These are phyloP conservation scores for Drosophila setifemur DNA, from an alignment of 1,140 invertebrate genomes.

Conservation along the genomic window DNA sequence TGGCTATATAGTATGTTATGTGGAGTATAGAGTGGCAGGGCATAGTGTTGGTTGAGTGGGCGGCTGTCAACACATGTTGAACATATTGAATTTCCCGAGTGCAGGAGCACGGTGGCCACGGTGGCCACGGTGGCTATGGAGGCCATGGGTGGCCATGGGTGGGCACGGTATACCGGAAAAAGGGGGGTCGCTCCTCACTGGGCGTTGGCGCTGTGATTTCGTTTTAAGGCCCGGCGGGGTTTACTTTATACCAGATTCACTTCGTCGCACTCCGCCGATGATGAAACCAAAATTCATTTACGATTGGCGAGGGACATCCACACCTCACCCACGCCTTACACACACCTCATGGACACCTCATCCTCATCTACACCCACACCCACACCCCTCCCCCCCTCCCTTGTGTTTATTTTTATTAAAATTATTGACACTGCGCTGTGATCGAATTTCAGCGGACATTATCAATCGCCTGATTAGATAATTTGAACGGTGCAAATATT, in stretches of 20 bases:
- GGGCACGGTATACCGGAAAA: not conserved
- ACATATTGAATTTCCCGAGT: conserved; percentile 64
- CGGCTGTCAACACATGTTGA: conserved; percentile 56
- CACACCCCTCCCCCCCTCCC: too few species aligned
- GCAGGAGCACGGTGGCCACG: not conserved
- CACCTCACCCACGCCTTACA: too few species aligned
- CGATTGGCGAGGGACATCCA: too few species aligned
- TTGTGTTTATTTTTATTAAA: too few species aligned
- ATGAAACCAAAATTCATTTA: too few species aligned
- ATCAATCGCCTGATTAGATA: too few species aligned
- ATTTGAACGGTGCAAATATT: too few species aligned
- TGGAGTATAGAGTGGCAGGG: not conserved
- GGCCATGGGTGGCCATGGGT: not conserved
- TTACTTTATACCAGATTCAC: conserved; percentile 16
- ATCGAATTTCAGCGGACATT: too few species aligned
- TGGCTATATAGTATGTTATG: not conserved
- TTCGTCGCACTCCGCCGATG: not conserved
- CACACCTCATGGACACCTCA: too few species aligned
- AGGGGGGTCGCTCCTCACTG: not conserved
- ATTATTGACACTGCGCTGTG: too few species aligned
- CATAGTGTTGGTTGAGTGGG: not conserved
- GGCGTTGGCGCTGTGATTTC: conserved; percentile 57
- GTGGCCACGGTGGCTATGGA: not conserved
- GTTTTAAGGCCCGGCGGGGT: conserved; percentile 49
- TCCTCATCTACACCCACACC: too few species aligned